A percentile compares a stretch with the other conserved stretches of the same genome.
Conservation (phyloP, 1,140 invertebrate species). For the Polypedilum vanderplanki region DNA sequence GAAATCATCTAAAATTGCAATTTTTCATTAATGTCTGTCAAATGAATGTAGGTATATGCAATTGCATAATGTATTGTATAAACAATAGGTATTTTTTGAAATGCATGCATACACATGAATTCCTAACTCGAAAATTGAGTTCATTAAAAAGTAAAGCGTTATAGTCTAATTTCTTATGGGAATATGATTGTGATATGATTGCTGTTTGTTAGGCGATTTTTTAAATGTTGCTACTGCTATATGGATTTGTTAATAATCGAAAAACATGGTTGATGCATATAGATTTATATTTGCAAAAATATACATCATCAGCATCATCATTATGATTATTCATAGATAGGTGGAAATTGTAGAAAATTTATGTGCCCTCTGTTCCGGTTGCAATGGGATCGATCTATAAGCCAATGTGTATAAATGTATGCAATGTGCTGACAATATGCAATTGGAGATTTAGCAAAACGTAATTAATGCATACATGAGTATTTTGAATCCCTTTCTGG, state of each 20-base stretch:
- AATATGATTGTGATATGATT: constrained; percentile 1
- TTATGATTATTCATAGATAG: constrained; percentile 14
- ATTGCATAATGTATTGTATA: neutral
- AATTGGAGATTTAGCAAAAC: neutral
- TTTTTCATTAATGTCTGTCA: constrained; percentile 19
- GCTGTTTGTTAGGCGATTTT: no score
- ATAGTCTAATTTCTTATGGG: constrained; percentile 18
- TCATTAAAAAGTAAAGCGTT: constrained; percentile 7
- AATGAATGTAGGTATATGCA: neutral
- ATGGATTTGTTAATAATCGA: neutral
- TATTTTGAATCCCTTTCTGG: neutral
- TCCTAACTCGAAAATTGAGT: constrained; percentile 13
- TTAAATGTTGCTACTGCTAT: no score
- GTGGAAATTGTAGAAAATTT: constrained; percentile 18
- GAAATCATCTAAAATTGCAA: constrained; percentile 19
- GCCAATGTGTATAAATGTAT: neutral
- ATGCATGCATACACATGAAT: neutral
- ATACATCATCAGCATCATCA: neutral
- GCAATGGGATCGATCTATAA: neutral
- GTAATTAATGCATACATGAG: constrained; percentile 18
- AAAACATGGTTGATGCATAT: neutral
- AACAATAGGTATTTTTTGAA: no score
- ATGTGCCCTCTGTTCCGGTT: neutral
- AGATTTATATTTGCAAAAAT: neutral
- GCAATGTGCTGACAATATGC: neutral